Conservation (phyloP, 2,797 vertebrate genomes). For the Ataeniobius toweri region DNA sequence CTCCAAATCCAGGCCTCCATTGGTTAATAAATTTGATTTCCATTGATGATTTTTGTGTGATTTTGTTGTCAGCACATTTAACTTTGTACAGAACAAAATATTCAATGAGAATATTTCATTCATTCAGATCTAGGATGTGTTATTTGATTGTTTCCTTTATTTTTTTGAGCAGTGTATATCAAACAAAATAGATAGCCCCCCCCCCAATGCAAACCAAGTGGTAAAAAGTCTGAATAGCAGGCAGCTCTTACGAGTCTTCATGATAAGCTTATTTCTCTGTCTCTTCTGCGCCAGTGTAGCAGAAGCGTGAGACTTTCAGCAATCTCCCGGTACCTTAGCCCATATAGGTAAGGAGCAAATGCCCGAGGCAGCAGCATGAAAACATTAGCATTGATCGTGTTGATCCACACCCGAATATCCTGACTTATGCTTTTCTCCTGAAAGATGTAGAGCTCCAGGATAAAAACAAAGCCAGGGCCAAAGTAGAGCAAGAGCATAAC, state of each 20-base stretch:
- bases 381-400: slow-evolving; percentile 77
- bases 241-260: slow-evolving; percentile 17
- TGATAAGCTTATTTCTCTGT: slow-evolving; percentile 37
- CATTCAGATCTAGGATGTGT: too few relatives aligned
- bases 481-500: slow-evolving; percentile 82
- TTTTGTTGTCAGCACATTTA: too few relatives aligned
- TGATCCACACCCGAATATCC: slow-evolving; percentile 75
- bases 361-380: slow-evolving; percentile 81
- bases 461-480: slow-evolving; percentile 78
- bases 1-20: too few relatives aligned
- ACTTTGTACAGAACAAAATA: too few relatives aligned
- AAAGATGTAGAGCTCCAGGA: slow-evolving; percentile 72
- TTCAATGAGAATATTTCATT: too few relatives aligned
- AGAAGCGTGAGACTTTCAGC: slow-evolving; percentile 67
- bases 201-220: background rate
- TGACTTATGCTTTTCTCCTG: slow-evolving; percentile 33
- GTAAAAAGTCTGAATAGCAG: background rate
- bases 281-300: slow-evolving; percentile 53
- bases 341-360: slow-evolving; percentile 81
- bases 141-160: too few relatives aligned
- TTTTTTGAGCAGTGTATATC: background rate
- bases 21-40: too few relatives aligned
- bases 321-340: slow-evolving; percentile 82
- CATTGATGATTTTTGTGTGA: too few relatives aligned
- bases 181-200: background rate